Base-by-base conservation (phyloP, 2,888 invertebrate species). In the Drosophila kuntzei region DNA sequence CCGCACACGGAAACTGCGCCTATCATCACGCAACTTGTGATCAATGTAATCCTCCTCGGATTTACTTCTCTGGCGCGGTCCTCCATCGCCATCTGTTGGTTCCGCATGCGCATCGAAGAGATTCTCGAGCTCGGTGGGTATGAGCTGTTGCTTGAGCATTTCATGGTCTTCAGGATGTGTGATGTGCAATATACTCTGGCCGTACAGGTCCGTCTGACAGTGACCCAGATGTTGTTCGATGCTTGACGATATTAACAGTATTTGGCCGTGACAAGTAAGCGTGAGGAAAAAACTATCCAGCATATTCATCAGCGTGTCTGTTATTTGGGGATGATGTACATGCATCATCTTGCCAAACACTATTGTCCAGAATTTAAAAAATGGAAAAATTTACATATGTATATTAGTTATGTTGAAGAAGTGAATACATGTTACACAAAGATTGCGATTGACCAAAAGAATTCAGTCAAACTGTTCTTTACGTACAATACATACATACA, bases 211-310 rank as follows among this genome's bases (percentile, higher is more conserved):
- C 86, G 96, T 95, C 95, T 96, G 95, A 84, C 96, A 95, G 92
- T 98, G 96, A 62, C 98, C 98, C 78, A 98, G 93, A 84, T 96
- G 94, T 84, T 95, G 95, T 91, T 97, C 97, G 27, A 98, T 94
- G 79, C 96, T 96, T 55, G 96, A 95, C 29, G 98, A 97, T 32
- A 97, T 95, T 90, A 96, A 95, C 71, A 98, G 95, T 85, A 98
- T 96, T 91, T 97, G 96, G 16, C 98, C 98, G 60, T 95, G 94
- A 67, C 96, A 94, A 18, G 97, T 96, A 32, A 97, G 93, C 18
- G 97, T 95, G 70, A 98, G 92, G 92, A 98, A 93, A 90, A 98
- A 96, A 34, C 97, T 97, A 78, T 96, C 96, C 87, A 95, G 92
- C 66, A 95, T 93, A 76, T 95, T 95, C 90, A 95, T 94, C 83